These are phyloP conservation scores for Xiphophorus couchianus DNA, from an alignment of 2,113 vertebrate species.

Conservation along the genomic window DNA sequence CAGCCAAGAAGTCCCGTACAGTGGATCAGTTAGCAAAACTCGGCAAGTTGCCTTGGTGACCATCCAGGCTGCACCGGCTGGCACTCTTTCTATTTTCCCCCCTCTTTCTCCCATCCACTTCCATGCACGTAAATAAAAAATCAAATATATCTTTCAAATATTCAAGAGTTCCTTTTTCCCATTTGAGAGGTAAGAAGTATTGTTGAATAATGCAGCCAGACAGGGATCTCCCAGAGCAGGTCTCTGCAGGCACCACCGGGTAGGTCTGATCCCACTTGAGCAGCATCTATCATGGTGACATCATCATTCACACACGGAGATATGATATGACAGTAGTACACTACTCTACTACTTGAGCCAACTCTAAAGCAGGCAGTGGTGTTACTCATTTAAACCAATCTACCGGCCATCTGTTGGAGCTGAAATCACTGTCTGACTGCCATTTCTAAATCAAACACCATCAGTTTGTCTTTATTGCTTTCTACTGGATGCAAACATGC, in stretches of 20 bases:
- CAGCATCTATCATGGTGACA: conserved; percentile 72
- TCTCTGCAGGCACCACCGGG: conserved; percentile 76
- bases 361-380: conserved; percentile 77
- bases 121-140: conserved; percentile 79
- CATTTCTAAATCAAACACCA: conserved; percentile 75
- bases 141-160: conserved; percentile 81
- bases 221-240: conserved; percentile 78
- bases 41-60: conserved; percentile 77
- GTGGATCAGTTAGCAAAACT: conserved; percentile 67
- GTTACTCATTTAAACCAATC: conserved; percentile 77
- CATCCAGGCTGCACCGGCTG: conserved; percentile 72
- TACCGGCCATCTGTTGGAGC: conserved; percentile 79
- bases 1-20: conserved; percentile 69
- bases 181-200: conserved; percentile 74
- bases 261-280: conserved; percentile 77
- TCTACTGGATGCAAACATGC: conserved; percentile 55
- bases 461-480: conserved; percentile 65
- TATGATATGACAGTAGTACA: conserved; percentile 74
- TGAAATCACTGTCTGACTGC: conserved; percentile 72
- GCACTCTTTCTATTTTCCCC: conserved; percentile 57
- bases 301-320: conserved; percentile 73
- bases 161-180: conserved; percentile 76
- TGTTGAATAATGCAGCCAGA: conserved; percentile 82
- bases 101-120: conserved; percentile 60
- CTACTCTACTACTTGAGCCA: conserved; percentile 71